A percentile compares a stretch with the other conserved stretches of the same genome.
Evolutionary conservation across 2,888 invertebrate species (phyloP).

Genomic region (Unio pictorum): DNA sequence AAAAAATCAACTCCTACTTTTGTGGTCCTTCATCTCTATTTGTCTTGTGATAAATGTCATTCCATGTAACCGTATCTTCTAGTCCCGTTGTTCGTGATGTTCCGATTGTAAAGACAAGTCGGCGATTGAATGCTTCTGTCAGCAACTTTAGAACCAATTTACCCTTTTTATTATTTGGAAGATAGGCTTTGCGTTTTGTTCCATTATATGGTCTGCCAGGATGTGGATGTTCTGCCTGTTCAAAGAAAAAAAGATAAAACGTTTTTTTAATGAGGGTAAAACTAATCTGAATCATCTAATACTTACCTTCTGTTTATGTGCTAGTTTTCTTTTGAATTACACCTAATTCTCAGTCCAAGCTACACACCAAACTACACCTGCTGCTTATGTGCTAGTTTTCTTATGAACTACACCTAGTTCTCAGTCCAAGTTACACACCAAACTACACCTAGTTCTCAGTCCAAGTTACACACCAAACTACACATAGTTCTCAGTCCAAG

Average conservation of each 20-base stretch:
- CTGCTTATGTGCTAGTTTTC: no score
- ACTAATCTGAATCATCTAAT: no score
- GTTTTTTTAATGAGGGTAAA: no score
- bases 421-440: no score
- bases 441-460: no score
- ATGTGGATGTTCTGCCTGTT: conserved; percentile 42
- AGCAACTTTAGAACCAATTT: conserved; percentile 39
- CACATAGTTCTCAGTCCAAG: no score
- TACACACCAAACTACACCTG: no score
- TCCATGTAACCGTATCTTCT: conserved; percentile 52
- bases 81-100: conserved; percentile 52
- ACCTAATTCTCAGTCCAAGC: no score
- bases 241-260: neutral
- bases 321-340: no score
- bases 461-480: no score
- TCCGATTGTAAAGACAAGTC: conserved; percentile 56
- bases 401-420: no score
- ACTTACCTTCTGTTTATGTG: no score
- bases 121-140: conserved; percentile 40
- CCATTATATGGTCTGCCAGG: conserved; percentile 48
- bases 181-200: conserved; percentile 44
- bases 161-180: conserved; percentile 50
- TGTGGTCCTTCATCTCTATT: conserved; percentile 28
- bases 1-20: conserved; percentile 15
- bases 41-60: conserved; percentile 49